A percentile compares a stretch with the other conserved stretches of the same genome.
phyloP scores from a whole-genome alignment of 2,113 vertebrate species.

The Trogon melanurus region DNA sequence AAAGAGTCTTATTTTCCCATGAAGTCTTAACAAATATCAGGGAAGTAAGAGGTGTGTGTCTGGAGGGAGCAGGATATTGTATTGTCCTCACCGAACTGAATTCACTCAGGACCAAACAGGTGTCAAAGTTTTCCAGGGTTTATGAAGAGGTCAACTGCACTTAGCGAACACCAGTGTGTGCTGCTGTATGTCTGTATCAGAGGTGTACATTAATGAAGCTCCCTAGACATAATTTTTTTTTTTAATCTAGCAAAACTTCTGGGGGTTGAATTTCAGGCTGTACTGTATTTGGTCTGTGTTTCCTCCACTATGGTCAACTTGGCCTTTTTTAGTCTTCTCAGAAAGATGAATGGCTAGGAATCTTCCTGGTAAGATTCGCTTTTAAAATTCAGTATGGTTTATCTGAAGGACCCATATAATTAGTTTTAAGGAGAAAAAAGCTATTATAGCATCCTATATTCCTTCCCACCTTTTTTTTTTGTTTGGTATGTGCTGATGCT shows the following conservation, averaged over 20 bases:
- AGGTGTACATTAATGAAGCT: not conserved
- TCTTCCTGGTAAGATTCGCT: not conserved
- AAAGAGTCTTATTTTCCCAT: not conserved
- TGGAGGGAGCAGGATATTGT: not conserved
- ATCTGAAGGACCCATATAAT: not conserved
- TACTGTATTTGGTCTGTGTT: not conserved
- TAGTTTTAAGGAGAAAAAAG: not conserved
- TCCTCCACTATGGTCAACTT: not conserved
- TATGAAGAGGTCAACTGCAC: not conserved
- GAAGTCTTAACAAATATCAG: not conserved
- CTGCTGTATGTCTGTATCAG: not conserved
- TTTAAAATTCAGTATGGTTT: not conserved
- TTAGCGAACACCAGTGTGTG: not conserved
- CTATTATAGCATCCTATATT: not conserved
- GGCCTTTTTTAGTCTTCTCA: not conserved
- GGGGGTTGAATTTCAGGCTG: not conserved
- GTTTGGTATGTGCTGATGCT: not conserved
- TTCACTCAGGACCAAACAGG: not conserved
- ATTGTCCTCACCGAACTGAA: not conserved
- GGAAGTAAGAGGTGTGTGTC: not conserved
- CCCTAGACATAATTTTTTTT: not conserved
- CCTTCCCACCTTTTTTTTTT: not conserved
- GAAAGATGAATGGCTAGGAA: not conserved
- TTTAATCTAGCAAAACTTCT: not conserved
- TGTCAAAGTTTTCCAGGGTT: not conserved